These are phyloP conservation scores for Choristoneura rosaceana DNA, from an alignment of 2,888 invertebrate genomes.

Conservation along the genomic window DNA sequence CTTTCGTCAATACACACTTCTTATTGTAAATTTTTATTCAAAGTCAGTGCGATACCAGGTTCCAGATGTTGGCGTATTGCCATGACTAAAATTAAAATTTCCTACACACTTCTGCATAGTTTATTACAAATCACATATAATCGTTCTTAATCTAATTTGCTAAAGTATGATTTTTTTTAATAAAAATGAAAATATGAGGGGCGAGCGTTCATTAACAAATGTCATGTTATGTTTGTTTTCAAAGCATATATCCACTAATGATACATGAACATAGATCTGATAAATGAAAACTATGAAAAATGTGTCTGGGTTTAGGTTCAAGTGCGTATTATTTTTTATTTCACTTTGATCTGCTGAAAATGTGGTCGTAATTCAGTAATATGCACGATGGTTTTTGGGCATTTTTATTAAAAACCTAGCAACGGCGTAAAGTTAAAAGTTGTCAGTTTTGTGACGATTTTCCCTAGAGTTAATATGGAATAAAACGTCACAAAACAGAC, in stretches of 20 bases:
- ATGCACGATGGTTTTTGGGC: no score
- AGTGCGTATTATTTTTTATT: no score
- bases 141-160: constrained; percentile 12
- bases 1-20: constrained; percentile 14
- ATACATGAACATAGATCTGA: neutral
- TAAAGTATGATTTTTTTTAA: neutral
- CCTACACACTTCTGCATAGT: constrained; percentile 11
- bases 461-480: no score
- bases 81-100: constrained; percentile 23
- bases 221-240: neutral
- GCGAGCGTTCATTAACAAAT: neutral
- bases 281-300: neutral
- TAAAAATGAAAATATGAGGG: neutral
- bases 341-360: no score
- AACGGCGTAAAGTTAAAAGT: no score
- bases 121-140: neutral
- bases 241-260: neutral
- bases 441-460: no score
- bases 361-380: no score
- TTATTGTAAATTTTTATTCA: constrained; percentile 13
- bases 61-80: constrained; percentile 9
- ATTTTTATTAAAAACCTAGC: no score
- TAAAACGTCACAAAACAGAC: no score
- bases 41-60: neutral
- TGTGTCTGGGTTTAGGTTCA: neutral